These are phyloP conservation scores for Apostichopus japonicus DNA, from an alignment of 35 echinoderm and acorn worm species.

Conservation along the genomic window DNA sequence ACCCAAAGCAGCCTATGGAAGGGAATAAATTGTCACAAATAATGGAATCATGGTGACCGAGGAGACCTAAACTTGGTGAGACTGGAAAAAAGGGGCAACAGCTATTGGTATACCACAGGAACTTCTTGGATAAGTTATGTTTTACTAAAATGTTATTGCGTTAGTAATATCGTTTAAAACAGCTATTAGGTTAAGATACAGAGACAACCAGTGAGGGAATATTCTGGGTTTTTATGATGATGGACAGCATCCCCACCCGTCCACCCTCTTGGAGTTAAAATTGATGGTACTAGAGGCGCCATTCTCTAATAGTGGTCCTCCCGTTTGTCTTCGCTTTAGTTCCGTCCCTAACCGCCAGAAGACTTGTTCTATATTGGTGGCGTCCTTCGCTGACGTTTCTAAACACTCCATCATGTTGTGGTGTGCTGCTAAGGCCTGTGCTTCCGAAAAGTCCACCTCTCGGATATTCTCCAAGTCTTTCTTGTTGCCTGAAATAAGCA, in stretches of 20 bases:
- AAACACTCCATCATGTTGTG: slow-evolving; percentile 92
- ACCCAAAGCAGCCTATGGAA: no score
- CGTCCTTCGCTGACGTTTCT: slow-evolving; percentile 97
- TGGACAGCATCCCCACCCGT: slow-evolving; percentile 92
- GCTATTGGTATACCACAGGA: not conserved
- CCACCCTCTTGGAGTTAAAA: slow-evolving; percentile 85
- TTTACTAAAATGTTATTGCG: not conserved
- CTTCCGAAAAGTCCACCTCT: slow-evolving; percentile 81
- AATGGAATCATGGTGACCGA: not conserved
- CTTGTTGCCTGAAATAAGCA: slow-evolving; percentile 76
- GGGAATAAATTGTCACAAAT: not conserved
- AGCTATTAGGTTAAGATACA: not conserved
- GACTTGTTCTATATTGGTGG: slow-evolving; percentile 95
- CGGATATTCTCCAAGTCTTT: slow-evolving; percentile 88
- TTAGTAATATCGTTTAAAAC: not conserved
- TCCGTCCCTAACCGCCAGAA: slow-evolving; percentile 82
- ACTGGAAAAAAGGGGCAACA: not conserved
- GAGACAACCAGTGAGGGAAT: not conserved
- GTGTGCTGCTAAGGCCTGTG: slow-evolving; percentile 79
- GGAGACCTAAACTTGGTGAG: not conserved
- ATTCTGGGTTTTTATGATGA: not conserved
- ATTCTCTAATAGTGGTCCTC: slow-evolving; percentile 74
- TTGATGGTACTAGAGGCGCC: slow-evolving; percentile 78
- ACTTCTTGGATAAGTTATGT: not conserved
- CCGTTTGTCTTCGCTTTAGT: slow-evolving; percentile 86